These are phyloP conservation scores for Bombycilla garrulus DNA, from an alignment of 2,113 vertebrate genomes.

Conservation along the genomic window DNA sequence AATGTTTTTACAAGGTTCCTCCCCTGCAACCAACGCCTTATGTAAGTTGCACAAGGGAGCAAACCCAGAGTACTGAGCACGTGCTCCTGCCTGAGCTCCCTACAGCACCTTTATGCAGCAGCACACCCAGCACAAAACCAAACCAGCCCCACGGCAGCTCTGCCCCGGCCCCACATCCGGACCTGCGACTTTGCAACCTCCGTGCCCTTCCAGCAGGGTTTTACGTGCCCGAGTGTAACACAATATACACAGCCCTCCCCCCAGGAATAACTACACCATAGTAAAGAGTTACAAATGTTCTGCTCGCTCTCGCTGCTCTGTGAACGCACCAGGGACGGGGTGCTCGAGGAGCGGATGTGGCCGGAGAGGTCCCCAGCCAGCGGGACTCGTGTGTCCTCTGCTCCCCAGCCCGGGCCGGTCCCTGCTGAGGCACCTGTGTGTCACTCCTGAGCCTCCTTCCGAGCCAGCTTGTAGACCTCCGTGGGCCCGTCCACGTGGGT, in stretches of 20 bases:
- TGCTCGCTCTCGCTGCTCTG: not conserved
- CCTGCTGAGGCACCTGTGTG: not conserved
- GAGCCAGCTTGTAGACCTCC: conserved; percentile 91
- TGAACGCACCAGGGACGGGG: not conserved
- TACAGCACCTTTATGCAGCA: not conserved
- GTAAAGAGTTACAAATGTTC: conserved; percentile 49
- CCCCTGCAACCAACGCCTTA: fast-evolving
- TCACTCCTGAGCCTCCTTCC: conserved; percentile 93
- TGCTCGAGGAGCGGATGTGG: not conserved
- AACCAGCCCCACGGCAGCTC: not conserved
- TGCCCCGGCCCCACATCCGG: not conserved
- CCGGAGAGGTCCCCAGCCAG: not conserved
- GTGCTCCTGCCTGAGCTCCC: not conserved
- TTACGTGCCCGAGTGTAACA: conserved; percentile 31
- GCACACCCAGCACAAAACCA: not conserved
- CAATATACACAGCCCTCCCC: conserved; percentile 31
- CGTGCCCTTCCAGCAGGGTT: not conserved
- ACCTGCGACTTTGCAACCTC: conserved; percentile 40
- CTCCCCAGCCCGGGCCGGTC: not conserved
- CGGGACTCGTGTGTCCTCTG: not conserved
- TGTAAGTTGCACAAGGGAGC: not conserved
- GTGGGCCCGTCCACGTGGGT: conserved; percentile 91
- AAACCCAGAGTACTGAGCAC: not conserved
- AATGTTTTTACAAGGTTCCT: not conserved
- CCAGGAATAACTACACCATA: conserved; percentile 40